These are phyloP conservation scores for Darevskia nairensis DNA, from an alignment of 2,797 vertebrate genomes.

Conservation along the genomic window DNA sequence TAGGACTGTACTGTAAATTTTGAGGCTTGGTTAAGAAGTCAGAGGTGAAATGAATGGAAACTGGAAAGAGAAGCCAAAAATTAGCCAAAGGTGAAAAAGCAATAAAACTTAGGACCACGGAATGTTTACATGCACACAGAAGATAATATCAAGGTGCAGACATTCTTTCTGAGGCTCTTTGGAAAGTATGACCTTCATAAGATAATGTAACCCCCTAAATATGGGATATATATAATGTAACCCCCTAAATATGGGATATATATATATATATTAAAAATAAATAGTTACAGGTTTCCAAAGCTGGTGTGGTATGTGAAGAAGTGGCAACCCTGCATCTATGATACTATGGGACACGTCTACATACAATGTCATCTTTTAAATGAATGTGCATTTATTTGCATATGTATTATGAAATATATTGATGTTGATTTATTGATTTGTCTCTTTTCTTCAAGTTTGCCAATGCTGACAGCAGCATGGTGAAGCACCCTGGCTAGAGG, in stretches of 20 bases:
- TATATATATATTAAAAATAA: background rate
- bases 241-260: too few relatives aligned
- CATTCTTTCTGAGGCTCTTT: background rate
- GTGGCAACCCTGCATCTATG: too few relatives aligned
- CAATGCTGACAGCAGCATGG: background rate
- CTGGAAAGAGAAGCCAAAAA: too few relatives aligned
- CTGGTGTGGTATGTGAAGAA: background rate
- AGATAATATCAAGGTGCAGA: background rate
- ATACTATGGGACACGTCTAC: too few relatives aligned
- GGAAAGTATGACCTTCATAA: background rate
- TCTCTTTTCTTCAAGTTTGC: background rate
- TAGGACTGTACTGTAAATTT: too few relatives aligned
- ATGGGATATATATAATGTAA: background rate
- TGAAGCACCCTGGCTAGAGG: background rate
- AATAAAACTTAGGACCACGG: background rate
- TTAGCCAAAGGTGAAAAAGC: background rate
- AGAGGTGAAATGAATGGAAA: too few relatives aligned
- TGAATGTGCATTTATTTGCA: too few relatives aligned
- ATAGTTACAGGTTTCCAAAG: background rate
- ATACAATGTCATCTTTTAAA: too few relatives aligned
- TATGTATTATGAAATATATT: background rate
- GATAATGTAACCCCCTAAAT: background rate
- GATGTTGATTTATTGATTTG: conserved; percentile 26
- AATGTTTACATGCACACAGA: background rate
- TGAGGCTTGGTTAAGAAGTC: too few relatives aligned